Evolutionary conservation across 2,888 invertebrate genomes (phyloP).

Genomic region (Stomorhina lunata): DNA sequence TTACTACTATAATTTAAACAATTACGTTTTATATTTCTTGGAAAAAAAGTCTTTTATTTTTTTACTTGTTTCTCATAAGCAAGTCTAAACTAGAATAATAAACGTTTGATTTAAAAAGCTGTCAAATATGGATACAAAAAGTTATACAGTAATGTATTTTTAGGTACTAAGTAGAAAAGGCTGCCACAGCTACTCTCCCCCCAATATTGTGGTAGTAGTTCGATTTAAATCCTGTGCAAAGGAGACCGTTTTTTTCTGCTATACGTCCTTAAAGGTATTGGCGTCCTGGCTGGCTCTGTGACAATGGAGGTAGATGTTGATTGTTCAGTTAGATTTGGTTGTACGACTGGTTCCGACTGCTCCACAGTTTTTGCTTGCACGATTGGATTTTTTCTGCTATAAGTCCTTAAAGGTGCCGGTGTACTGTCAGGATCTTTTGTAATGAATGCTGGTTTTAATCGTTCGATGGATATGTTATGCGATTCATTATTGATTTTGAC

Average conservation of each 20-base stretch:
- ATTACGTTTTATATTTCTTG: too few relatives aligned
- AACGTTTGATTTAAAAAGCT: too few relatives aligned
- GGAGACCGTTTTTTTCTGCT: background rate
- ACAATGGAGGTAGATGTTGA: background rate
- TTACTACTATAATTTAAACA: too few relatives aligned
- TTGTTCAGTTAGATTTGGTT: background rate
- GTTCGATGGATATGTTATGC: background rate
- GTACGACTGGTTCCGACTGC: background rate
- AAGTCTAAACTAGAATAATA: too few relatives aligned
- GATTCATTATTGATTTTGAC: background rate
- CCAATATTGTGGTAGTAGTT: background rate
- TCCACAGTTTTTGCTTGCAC: background rate
- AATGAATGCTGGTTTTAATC: conserved; percentile 16
- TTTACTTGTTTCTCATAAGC: too few relatives aligned
- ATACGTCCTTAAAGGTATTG: background rate
- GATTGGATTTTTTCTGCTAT: background rate
- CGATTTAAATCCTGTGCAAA: background rate
- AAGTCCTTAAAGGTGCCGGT: background rate
- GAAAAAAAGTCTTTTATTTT: too few relatives aligned
- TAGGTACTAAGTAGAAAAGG: too few relatives aligned
- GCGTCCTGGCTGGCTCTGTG: background rate
- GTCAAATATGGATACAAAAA: too few relatives aligned
- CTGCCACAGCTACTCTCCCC: conserved; percentile 1
- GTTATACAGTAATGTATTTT: too few relatives aligned
- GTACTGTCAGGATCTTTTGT: background rate